Evolutionary conservation across 1,140 invertebrate genomes (phyloP), one percentile per base, ranked within the genome.

Genomic region (Papilio machaon): DNA sequence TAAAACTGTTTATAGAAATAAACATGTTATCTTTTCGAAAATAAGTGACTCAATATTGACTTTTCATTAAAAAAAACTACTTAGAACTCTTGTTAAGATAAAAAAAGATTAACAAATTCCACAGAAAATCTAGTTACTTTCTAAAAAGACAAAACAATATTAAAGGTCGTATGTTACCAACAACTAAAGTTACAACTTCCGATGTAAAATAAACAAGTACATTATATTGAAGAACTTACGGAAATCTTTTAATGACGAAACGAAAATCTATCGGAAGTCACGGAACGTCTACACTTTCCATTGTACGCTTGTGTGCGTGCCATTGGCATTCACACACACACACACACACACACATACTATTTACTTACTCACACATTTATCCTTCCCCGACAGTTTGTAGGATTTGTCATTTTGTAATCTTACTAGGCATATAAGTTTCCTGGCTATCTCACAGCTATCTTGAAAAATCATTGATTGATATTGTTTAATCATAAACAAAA

Each of bases 261-360:
- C 38, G 84, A 77, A 79, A 52, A 80, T 19, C 30, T 19, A 82
- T 79, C 84, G 82, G 80, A 83, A 83, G 79, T 77, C 60, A 74
- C 79, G 30, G 30, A 77, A 58, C 76, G 76, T 49, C 73, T 67
- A 82, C 83, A 86, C 84, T 88, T 88, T 89, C 85, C 85, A 81
- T 84, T 75, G 46, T 79, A 6, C 77, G 0, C n/a, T 19, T 38
- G 54, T 70, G 83, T 84, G 81, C 74, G 81, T 81, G 81, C 13
- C 54, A 78, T 74, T 80, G 77, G 47, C 80, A 81, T 83, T 81
- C 80, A 77, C 78, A 52, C 43, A 76, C 82, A 73, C 43, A 76
- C 80, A 64, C 80, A 77, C 78, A 52, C 43, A 76, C 82, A 73
- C 43, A 76, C 80, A 64, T 19, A 30, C 35, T 60, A 47, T 38